Evolutionary conservation across 2,888 invertebrate genomes (phyloP), one percentile per base, ranked within the genome.

Genomic region (Rotaria macrura): DNA sequence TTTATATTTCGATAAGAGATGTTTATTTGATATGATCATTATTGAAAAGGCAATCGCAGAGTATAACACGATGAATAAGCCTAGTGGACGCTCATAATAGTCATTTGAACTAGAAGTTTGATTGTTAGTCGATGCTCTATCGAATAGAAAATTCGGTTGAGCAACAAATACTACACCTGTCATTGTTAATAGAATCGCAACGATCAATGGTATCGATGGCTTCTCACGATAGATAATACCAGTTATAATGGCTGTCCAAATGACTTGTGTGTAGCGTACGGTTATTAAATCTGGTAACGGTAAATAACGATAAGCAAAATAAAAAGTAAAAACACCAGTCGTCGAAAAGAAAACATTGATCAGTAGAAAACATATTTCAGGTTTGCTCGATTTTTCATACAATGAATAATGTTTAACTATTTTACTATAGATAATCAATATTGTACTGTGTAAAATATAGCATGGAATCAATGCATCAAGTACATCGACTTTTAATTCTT

Each of bases 251-350:
- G 43, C 25, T 43, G 79, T 79, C 79, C 79, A 79, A 43, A 79
- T 43, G 14, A 79, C 43, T 43, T 43, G 40, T 43, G 79, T 79
- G 14, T 79, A 79, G 5, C 40, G 79, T 79, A 79, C 5, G 9
- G 79, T 79, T 40, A 23, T 79, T 40, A 43, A 40, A 79, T 79
- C 79, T n/a, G 79, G 79, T 43, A 79, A 43, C n/a, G 79, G 43
- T 43, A 79, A 43, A 79, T 79, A 79, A 43, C 74, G 74, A 79
- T 79, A 79, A 0, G 25, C 74, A 79, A 79, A 23, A 14, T 40
- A 79, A 43, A 79, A 79, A 43, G 40, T 2, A 20, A 79, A 25
- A 79, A 79, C 17, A 10, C 74, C 74, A 0, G 25, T 43, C 23
- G 38, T 23, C 9, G 40, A 20, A 25, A 17, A 79, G 7, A 38